phyloP scores from a whole-genome alignment of 92 coral and sea anemone species.

The Micromussa lordhowensis region DNA sequence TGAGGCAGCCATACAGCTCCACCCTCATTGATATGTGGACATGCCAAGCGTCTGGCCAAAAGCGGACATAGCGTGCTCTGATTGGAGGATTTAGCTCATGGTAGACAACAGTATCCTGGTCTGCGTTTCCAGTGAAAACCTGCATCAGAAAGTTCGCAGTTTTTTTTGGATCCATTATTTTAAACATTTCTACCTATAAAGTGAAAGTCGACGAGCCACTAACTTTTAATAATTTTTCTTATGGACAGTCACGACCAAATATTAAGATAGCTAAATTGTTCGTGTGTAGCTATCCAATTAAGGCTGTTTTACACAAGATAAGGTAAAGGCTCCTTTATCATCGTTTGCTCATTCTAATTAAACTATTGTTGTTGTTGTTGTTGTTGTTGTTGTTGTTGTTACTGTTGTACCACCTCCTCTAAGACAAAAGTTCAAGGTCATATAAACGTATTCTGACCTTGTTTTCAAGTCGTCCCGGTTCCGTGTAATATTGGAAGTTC shows the following conservation, averaged over 20 bases:
- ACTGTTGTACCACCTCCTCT: not conserved
- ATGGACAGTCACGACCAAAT: not conserved
- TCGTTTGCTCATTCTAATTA: too few relatives aligned
- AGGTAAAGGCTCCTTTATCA: too few relatives aligned
- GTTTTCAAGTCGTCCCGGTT: not conserved
- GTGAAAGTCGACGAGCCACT: too few relatives aligned
- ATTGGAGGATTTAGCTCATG: not conserved
- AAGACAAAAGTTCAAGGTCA: not conserved
- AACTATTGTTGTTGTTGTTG: too few relatives aligned
- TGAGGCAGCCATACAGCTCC: not conserved
- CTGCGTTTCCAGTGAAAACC: not conserved
- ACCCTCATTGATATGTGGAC: not conserved
- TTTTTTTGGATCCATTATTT: not conserved
- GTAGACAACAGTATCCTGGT: not conserved
- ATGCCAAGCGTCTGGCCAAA: not conserved
- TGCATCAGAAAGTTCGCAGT: not conserved
- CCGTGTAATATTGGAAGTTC: not conserved
- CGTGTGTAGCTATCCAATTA: too few relatives aligned
- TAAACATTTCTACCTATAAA: too few relatives aligned
- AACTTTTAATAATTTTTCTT: too few relatives aligned
- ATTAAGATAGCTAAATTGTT: not conserved
- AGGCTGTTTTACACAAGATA: too few relatives aligned
- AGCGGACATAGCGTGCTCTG: not conserved
- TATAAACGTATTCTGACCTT: not conserved
- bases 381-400: not conserved